These are phyloP conservation scores for Ctenicera cuprea DNA, from an alignment of 2,888 invertebrate species.

Conservation along the genomic window DNA sequence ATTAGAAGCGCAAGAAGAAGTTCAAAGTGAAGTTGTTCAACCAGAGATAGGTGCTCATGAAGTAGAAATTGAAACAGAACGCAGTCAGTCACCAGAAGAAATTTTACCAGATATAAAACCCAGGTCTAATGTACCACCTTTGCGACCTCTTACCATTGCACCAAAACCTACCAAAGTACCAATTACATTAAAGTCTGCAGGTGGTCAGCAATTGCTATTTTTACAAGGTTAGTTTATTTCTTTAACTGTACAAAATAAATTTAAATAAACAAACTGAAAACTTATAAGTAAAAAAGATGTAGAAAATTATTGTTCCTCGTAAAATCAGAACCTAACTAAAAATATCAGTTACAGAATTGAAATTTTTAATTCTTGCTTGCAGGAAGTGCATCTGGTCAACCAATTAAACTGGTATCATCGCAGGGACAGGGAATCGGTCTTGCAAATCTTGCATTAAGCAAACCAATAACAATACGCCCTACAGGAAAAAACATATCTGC, in stretches of 20 bases:
- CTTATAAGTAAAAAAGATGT: background rate
- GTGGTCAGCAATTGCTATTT: constrained; percentile 73
- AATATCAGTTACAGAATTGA: too few species aligned
- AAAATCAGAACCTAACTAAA: too few species aligned
- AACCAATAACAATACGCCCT: constrained; percentile 68
- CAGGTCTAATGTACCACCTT: constrained; percentile 66
- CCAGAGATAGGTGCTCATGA: constrained; percentile 67
- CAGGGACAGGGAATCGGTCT: constrained; percentile 69
- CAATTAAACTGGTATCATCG: constrained; percentile 69
- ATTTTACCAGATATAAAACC: constrained; percentile 63
- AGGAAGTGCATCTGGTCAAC: constrained; percentile 65
- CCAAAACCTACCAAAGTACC: constrained; percentile 72
- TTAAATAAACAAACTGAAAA: too few species aligned
- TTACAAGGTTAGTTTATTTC: constrained; percentile 68
- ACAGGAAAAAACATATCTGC: constrained; percentile 63
- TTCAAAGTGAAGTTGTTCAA: constrained; percentile 65
- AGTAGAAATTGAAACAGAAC: constrained; percentile 67
- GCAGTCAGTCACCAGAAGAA: constrained; percentile 63
- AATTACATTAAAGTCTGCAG: constrained; percentile 65
- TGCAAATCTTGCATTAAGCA: constrained; percentile 66
- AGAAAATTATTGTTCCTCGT: too few species aligned
- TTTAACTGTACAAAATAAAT: too few species aligned
- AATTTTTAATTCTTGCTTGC: background rate
- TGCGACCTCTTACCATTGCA: constrained; percentile 73
- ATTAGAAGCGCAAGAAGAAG: constrained; percentile 50